Evolutionary conservation across 2,113 vertebrate species (phyloP).

Genomic region (Progne subis): DNA sequence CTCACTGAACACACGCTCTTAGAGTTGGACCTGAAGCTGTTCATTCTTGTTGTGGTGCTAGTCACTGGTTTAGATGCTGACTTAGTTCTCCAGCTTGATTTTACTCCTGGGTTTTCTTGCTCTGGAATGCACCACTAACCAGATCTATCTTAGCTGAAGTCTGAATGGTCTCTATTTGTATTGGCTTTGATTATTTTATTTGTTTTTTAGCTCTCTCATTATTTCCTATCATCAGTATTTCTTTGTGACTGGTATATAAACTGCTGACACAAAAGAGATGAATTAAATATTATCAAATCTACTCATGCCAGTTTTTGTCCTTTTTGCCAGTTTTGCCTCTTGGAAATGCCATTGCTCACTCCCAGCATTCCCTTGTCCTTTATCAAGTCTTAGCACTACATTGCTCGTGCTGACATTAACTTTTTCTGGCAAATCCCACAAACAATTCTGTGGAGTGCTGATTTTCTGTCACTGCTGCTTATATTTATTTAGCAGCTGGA

Average conservation of each 20-base stretch:
- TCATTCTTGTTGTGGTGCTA: background rate
- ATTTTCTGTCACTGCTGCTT: constrained; percentile 8
- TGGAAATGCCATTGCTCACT: background rate
- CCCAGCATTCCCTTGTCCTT: background rate
- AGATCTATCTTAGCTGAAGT: background rate
- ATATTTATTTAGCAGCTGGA: constrained; percentile 42
- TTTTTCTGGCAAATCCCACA: constrained; percentile 1
- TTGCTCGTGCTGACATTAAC: background rate
- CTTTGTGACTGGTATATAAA: background rate
- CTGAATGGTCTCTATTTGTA: background rate
- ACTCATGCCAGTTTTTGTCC: background rate
- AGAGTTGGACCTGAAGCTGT: background rate
- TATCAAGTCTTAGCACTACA: background rate
- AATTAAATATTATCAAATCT: background rate
- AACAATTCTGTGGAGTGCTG: background rate
- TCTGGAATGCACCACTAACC: background rate
- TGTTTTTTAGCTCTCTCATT: background rate
- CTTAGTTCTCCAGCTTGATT: background rate
- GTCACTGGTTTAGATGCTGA: background rate
- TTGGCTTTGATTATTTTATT: background rate
- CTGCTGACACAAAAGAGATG: background rate
- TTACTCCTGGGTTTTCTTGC: background rate
- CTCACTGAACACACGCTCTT: background rate
- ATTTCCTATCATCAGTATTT: background rate
- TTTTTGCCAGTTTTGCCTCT: background rate